Evolutionary conservation across 1,140 invertebrate species (phyloP).

Genomic region (Sitophilus oryzae): DNA sequence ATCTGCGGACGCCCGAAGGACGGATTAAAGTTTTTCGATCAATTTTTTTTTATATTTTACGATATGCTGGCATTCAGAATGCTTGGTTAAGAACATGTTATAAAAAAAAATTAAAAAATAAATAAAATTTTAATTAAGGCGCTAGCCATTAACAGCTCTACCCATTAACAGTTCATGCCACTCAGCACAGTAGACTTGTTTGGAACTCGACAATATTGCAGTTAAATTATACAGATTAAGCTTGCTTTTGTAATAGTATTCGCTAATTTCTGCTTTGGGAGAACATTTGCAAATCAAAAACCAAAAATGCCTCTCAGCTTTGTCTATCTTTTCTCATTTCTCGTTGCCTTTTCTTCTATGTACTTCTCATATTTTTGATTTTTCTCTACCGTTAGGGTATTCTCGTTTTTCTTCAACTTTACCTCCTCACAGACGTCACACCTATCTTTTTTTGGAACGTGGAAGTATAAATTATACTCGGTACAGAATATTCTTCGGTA

Average conservation of each 20-base stretch:
- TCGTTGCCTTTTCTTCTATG: too few species aligned
- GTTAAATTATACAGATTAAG: slow-evolving; percentile 32
- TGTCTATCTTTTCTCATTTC: too few species aligned
- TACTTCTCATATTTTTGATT: too few species aligned
- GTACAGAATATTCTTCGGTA: slow-evolving; percentile 1
- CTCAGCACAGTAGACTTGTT: slow-evolving; percentile 28
- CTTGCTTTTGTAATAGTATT: slow-evolving; percentile 30
- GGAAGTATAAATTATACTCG: background rate
- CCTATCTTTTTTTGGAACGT: slow-evolving; percentile 23
- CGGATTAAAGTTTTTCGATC: too few species aligned
- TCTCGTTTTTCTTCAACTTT: slow-evolving; percentile 7
- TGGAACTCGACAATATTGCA: slow-evolving; percentile 21
- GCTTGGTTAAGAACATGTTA: too few species aligned
- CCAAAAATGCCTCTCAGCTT: too few species aligned
- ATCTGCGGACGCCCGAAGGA: too few species aligned
- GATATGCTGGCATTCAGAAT: too few species aligned
- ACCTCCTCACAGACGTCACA: slow-evolving; percentile 27
- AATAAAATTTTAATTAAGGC: slow-evolving; percentile 32
- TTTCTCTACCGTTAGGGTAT: too few species aligned
- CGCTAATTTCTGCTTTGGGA: slow-evolving; percentile 19
- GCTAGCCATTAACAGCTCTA: slow-evolving; percentile 32
- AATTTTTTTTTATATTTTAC: too few species aligned
- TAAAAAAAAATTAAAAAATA: too few species aligned
- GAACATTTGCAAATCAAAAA: slow-evolving; percentile 31
- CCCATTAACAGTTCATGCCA: slow-evolving; percentile 27